Percentiles rank a stretch among this genome's conserved stretches.
These are phyloP conservation scores for Andinoacara biseriatus DNA, from an alignment of 2,113 vertebrate species.

Conservation along the genomic window DNA sequence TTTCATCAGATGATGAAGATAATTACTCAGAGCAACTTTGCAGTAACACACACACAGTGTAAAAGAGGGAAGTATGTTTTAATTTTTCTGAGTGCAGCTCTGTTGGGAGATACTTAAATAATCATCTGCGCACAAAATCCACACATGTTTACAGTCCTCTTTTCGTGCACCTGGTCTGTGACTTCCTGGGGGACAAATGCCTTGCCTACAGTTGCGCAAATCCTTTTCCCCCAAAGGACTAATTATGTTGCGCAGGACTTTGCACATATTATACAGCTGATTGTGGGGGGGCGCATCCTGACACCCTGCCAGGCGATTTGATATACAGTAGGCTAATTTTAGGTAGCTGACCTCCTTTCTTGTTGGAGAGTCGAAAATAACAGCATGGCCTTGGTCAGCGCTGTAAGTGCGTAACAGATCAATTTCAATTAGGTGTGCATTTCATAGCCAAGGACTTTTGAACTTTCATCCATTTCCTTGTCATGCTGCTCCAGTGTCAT, in stretches of 20 bases:
- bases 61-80: not conserved
- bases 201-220: not conserved
- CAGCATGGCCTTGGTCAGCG: constrained; percentile 29
- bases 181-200: not conserved
- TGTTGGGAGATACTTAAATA: not conserved
- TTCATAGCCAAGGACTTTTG: constrained; percentile 50
- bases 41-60: not conserved
- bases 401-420: constrained; percentile 50
- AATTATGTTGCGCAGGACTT: not conserved
- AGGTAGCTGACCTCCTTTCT: constrained; percentile 28
- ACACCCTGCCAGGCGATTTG: constrained; percentile 1
- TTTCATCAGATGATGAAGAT: not conserved
- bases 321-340: constrained; percentile 38
- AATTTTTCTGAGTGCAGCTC: not conserved
- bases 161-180: not conserved
- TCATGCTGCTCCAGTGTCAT: constrained; percentile 15
- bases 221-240: not conserved
- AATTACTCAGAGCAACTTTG: not conserved
- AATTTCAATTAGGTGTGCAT: constrained; percentile 53
- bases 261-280: not conserved
- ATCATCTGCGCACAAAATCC: not conserved
- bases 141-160: not conserved
- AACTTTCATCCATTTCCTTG: constrained; percentile 16
- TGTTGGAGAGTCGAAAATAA: constrained; percentile 35
- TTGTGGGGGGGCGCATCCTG: not conserved